phyloP scores from a whole-genome alignment of 2,888 invertebrate species.

The Himalopsyche tibetana region DNA sequence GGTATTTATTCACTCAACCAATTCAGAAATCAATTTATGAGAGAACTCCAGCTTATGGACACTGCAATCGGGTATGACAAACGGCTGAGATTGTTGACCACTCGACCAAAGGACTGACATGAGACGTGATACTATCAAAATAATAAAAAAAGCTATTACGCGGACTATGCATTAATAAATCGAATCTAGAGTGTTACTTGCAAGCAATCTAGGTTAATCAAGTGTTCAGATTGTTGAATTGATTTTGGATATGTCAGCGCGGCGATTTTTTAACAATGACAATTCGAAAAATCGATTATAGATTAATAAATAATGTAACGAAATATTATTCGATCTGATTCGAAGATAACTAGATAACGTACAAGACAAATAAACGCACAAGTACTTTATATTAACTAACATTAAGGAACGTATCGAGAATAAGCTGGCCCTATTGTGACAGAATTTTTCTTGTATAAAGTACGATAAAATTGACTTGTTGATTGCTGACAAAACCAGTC shows the following conservation, averaged over 20 bases:
- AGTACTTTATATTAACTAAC: too few relatives aligned
- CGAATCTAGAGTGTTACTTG: background rate
- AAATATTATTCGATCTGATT: slow-evolving; percentile 9
- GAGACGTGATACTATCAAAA: background rate
- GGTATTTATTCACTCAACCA: too few relatives aligned
- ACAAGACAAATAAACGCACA: background rate
- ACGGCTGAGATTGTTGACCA: too few relatives aligned
- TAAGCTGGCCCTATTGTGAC: too few relatives aligned
- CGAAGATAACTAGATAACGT: slow-evolving; percentile 6
- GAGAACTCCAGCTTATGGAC: too few relatives aligned
- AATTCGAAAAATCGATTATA: slow-evolving; percentile 12
- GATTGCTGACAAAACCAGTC: too few relatives aligned
- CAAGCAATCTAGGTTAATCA: background rate
- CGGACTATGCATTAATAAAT: background rate
- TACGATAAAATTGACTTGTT: too few relatives aligned
- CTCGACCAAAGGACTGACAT: too few relatives aligned
- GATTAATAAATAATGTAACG: background rate
- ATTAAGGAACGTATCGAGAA: too few relatives aligned
- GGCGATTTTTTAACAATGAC: background rate
- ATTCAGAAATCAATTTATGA: too few relatives aligned
- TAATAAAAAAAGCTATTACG: background rate
- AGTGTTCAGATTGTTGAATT: background rate
- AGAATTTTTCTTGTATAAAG: too few relatives aligned
- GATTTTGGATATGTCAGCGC: slow-evolving; percentile 11
- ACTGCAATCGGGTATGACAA: too few relatives aligned